Percentiles rank a stretch among this genome's conserved stretches.
Evolutionary conservation across 2,113 vertebrate genomes (phyloP).

Genomic region (Orycteropus afer): DNA sequence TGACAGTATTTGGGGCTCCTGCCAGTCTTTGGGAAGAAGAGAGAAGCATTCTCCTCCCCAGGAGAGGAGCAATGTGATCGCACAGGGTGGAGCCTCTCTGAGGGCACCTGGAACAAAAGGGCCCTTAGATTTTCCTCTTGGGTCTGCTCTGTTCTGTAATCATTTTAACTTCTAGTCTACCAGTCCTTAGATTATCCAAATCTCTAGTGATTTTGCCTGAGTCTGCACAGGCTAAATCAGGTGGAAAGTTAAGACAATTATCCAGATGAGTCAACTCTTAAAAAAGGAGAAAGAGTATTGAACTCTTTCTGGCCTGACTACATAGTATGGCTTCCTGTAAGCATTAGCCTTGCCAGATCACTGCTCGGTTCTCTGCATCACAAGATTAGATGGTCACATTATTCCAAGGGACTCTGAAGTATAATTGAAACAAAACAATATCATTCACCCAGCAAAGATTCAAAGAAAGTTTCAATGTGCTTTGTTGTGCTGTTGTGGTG

Average conservation of each 20-base stretch:
- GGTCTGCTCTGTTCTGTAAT: background rate
- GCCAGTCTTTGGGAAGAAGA: conserved; percentile 27
- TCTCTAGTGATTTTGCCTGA: background rate
- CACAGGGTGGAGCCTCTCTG: background rate
- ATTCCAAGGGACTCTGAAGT: background rate
- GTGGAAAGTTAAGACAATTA: conserved; percentile 60
- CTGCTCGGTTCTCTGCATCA: background rate
- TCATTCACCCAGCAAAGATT: background rate
- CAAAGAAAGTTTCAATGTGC: background rate
- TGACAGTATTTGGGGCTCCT: conserved; percentile 17
- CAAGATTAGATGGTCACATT: background rate
- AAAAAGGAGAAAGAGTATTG: background rate
- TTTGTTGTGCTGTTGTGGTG: too few species aligned
- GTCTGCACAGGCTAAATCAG: conserved; percentile 29
- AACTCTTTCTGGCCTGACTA: background rate
- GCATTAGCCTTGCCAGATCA: background rate
- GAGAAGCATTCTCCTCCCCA: conserved; percentile 12
- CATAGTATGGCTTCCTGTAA: background rate
- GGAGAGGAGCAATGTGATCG: conserved; percentile 37
- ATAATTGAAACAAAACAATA: background rate
- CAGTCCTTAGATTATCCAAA: conserved; percentile 19
- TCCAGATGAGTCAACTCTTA: conserved; percentile 20
- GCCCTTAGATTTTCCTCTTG: conserved; percentile 9
- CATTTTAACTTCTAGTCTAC: conserved; percentile 22
- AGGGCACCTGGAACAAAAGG: conserved; percentile 59